phyloP scores from a whole-genome alignment of 2,797 vertebrate genomes.

The Cygnus olor region DNA sequence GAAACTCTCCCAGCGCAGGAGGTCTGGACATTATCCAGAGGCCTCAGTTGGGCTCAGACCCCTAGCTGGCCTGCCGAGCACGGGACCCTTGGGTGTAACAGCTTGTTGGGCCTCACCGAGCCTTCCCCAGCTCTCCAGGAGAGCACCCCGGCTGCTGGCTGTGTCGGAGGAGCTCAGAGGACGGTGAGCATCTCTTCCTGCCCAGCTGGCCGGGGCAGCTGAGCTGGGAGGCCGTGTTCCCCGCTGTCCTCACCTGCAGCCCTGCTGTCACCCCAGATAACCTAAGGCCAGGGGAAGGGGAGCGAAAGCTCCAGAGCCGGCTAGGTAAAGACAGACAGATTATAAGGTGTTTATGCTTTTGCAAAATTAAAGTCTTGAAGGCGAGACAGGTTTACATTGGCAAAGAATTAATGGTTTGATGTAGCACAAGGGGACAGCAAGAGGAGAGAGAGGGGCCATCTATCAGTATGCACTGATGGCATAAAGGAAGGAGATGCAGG shows the following conservation, averaged over 20 bases:
- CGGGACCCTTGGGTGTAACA: neutral
- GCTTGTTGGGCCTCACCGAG: neutral
- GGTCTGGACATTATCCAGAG: neutral
- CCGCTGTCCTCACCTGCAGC: fast-evolving
- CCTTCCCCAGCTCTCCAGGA: neutral
- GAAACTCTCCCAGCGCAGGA: neutral
- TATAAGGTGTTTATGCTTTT: slow-evolving; percentile 66
- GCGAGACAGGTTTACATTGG: slow-evolving; percentile 68
- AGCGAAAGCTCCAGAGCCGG: neutral
- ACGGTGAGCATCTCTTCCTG: neutral
- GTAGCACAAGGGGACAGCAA: slow-evolving; percentile 54
- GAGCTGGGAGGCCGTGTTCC: neutral
- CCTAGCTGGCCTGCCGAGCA: neutral
- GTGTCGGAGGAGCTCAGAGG: neutral
- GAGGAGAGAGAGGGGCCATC: slow-evolving; percentile 55
- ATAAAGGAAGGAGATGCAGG: slow-evolving; percentile 33
- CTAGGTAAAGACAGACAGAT: slow-evolving; percentile 30
- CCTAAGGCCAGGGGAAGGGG: neutral
- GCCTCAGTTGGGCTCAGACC: neutral
- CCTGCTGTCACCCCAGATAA: slow-evolving; percentile 19
- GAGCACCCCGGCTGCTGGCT: neutral
- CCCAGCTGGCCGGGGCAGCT: neutral
- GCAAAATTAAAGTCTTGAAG: slow-evolving; percentile 68
- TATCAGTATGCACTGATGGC: slow-evolving; percentile 50
- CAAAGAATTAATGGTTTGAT: slow-evolving; percentile 64